Conservation (phyloP, 2,113 vertebrate species). For the Tragelaphus buxtoni region DNA sequence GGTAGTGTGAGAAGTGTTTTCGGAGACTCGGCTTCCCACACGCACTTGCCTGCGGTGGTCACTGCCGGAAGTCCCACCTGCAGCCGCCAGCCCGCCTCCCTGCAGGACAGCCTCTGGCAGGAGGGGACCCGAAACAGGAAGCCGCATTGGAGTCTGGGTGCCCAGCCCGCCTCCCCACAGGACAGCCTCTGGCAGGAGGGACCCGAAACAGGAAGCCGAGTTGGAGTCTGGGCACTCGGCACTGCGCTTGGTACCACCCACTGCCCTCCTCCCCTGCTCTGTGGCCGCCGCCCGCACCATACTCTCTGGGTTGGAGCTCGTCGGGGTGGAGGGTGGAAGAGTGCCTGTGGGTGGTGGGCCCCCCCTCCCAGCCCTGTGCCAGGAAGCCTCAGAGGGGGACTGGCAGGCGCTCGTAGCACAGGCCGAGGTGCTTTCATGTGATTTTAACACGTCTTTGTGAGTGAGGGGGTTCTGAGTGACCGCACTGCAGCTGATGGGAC, state of each 20-base stretch:
- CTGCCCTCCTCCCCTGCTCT: neutral
- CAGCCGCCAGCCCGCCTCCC: fast-evolving
- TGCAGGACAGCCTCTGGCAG: neutral
- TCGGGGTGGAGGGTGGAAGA: neutral
- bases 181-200: too few relatives aligned
- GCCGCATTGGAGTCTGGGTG: fast-evolving
- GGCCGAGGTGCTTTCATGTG: neutral
- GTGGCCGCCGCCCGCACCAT: fast-evolving
- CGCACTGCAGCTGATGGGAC: fast-evolving
- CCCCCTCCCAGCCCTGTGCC: neutral
- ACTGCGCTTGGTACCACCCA: fast-evolving
- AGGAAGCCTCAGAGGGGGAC: neutral
- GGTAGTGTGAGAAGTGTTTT: fast-evolving
- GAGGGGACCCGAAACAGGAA: neutral
- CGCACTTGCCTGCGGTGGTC: fast-evolving
- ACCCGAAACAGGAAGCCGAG: neutral
- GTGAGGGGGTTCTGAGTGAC: neutral
- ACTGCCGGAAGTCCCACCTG: neutral
- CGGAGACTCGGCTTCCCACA: fast-evolving
- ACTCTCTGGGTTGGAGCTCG: neutral
- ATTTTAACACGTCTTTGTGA: neutral
- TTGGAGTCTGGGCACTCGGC: neutral
- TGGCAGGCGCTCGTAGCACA: fast-evolving
- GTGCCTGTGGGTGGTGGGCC: too few relatives aligned
- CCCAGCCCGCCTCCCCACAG: neutral